Evolutionary conservation across 1,140 invertebrate species (phyloP), one percentile per base, ranked within the genome.

Genomic region (Drosophila varians): DNA sequence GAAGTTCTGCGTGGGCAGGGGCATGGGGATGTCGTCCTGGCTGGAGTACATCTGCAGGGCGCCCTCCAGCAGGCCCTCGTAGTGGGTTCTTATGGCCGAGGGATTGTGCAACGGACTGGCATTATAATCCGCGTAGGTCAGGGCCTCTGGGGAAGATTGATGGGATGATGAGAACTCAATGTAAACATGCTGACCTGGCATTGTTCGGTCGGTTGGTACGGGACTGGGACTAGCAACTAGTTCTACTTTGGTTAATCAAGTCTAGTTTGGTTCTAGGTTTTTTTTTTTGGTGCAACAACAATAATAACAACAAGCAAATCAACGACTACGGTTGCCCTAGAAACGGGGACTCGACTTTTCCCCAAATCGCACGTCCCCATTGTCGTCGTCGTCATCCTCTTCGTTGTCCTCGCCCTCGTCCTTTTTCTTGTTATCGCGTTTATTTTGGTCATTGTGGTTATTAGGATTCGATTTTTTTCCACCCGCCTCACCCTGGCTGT

Each of bases 31-130:
- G 49, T 91, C 90, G 38, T 90, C 82, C 68, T 91, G 87, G 66
- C 79, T 91, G 71, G 89, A 77, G 65, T 91, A 91, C 78, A 91
- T 84, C 72, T 91, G 89, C 31, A 91, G 82, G 48, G 90, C 90
- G 18, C 90, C 90, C 74, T 91, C 90, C 8, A 91, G 74, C 8
- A 91, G 54, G 25, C 88, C 90, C 64, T 91, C 90, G 45, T 89
- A 91, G 25, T 91, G 89, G 52, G 84, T 90, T 48, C 90, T 70
- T 51, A 90, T 91, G 25, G 78, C 80, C 60, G 83, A 83, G 28
- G 90, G 90, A 83, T 91, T 90, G 55, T 86, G 76, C 48, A 89
- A 57, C 26, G 90, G 90, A 77, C 90, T 91, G 46, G 90, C 76
- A 42, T 75, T 89, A 68, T 77, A 90, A 66, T 78, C 80, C 26